Evolutionary conservation across 2,797 vertebrate genomes (phyloP), one percentile per base, ranked within the genome.

Genomic region (Tapera naevia): DNA sequence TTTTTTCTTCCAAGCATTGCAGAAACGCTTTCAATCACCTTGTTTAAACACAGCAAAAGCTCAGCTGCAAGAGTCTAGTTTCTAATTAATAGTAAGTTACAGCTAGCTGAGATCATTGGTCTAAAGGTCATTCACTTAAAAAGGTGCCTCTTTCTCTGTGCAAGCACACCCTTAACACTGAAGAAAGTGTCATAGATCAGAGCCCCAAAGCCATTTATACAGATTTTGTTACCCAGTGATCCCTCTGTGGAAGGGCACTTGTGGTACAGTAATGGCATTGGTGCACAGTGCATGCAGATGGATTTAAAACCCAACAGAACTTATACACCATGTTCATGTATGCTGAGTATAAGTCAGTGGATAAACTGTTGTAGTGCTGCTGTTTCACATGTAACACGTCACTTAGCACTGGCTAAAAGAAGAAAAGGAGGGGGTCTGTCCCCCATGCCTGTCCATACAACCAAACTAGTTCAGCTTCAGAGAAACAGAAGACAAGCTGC

Each of bases 251-350:
- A 75, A 50, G 14, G 28, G 45, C 57, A 58, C 32, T 51, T 14
- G 23, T 0, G 5, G 13, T 35, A 45, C 7, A 54, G 12, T 37
- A 16, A 51, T 1, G 10, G 14, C 61, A 80, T 8, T 1, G 1
- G 23, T 18, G 18, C 5, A 8, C 19, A 45, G 67, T 5, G 32
- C 21, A 13, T 2, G 23, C 27, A 88, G 41, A 10, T 17, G 6
- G 25, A 65, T 41, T 54, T 61, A 24, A 82, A 80, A 21, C 88
- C 50, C 72, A 69, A 8, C 30, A 79, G 46, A 69, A 78, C 41
- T 33, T 5, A 7, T 35, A 70, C 5, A 7, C 30, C n/a, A 11
- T 32, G 30, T 25, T 73, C 41, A 5, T 8, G 10, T 5, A 17
- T 17, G 51, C 17, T 6, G 5, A 43, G 64, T 35, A 0, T 6